Evolutionary conservation across 2,113 vertebrate species (phyloP).

Genomic region (Stegastes partitus): DNA sequence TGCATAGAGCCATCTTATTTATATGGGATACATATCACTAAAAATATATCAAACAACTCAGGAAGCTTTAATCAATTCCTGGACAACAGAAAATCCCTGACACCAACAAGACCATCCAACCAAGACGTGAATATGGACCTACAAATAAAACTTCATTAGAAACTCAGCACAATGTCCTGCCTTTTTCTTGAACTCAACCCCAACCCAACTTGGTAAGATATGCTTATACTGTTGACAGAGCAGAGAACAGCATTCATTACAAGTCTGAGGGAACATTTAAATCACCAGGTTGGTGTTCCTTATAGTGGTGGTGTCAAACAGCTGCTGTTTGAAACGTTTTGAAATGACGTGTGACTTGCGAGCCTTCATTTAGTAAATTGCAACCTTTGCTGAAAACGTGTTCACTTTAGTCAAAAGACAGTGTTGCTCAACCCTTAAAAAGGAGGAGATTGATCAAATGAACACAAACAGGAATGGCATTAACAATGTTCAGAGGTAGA

Average conservation of each 20-base stretch:
- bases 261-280: not conserved
- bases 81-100: not conserved
- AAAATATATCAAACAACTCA: no score
- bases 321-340: slow-evolving; percentile 20
- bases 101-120: not conserved
- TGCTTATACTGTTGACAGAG: not conserved
- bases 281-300: slow-evolving; percentile 21
- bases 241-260: not conserved
- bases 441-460: not conserved
- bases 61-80: not conserved
- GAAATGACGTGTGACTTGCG: not conserved
- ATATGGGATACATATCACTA: no score
- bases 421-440: not conserved
- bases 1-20: no score
- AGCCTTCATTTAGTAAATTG: slow-evolving; percentile 14
- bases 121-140: not conserved
- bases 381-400: slow-evolving; percentile 6
- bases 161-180: no score
- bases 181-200: no score
- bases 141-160: not conserved
- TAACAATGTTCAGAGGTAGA: not conserved
- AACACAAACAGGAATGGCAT: not conserved
- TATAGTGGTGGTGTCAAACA: slow-evolving; percentile 20
- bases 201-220: not conserved
- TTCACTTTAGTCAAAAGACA: not conserved